Evolutionary conservation across 2,113 vertebrate species (phyloP), one percentile per base, ranked within the genome.

Genomic region (Prunella fulvescens): DNA sequence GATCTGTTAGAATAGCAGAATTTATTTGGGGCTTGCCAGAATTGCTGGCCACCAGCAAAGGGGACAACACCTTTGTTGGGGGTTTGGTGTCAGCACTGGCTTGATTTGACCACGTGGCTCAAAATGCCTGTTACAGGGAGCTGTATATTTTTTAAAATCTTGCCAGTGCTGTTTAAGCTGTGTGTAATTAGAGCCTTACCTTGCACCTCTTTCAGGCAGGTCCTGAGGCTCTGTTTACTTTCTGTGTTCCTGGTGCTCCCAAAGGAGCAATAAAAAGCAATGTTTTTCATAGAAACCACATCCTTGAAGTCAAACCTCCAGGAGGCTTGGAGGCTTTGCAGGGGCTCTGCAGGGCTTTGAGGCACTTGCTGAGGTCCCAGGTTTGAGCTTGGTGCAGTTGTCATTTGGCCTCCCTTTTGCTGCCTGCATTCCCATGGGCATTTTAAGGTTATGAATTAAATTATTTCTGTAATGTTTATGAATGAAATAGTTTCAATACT

Each of bases 201-300:
- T 54, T 48, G 56, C 69, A 44, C 15, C 25, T 53, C 29, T 60
- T 76, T 31, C 60, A 61, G 74, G 29, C 29, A 66, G 33, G 35
- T 89, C 29, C 35, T 74, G 53, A 91, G 84, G 25, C 23, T 81
- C 76, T 91, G 42, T 14, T 62, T 73, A 12, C 66, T 73, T 88
- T 83, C 56, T 50, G 14, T 1, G 1, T n/a, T 79, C 42, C 24
- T 66, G 29, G 45, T 45, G 31, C 78, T 67, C 26, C 54, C 60
- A 40, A 71, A 24, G 0, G 0, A 69, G 37, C 42, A 73, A 45
- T 33, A 45, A 39, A 51, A 85, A 77, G 16, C 6, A 4, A 19
- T 33, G 17, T 9, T 82, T 78, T 79, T 61, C 54, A 50, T 53
- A 29, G 83, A 69, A 82, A 24, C 29, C 23, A 1, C 8, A 35